A percentile compares a stretch with the other conserved stretches of the same genome.
phyloP scores from a whole-genome alignment of 1,140 invertebrate genomes.

The Vollenhovia emeryi region DNA sequence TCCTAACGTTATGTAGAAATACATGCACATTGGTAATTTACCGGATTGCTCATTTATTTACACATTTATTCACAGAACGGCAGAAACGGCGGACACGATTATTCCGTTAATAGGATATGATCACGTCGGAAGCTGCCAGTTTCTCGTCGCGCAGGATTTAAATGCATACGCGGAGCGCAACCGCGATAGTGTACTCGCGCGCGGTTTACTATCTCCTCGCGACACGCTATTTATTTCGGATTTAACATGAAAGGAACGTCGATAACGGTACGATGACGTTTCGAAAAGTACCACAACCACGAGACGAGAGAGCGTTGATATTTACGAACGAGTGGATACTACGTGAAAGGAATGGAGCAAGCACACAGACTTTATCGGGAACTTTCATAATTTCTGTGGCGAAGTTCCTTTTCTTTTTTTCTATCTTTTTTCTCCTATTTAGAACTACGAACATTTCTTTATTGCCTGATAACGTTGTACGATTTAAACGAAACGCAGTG shows the following conservation, averaged over 20 bases:
- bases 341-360: constrained; percentile 42
- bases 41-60: constrained; percentile 21
- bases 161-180: neutral
- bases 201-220: constrained; percentile 3
- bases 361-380: constrained; percentile 6
- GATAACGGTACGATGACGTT: constrained; percentile 31
- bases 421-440: neutral
- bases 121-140: constrained; percentile 42
- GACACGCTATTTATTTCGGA: constrained; percentile 44
- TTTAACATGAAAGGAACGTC: constrained; percentile 50
- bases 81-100: constrained; percentile 20
- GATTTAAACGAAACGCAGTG: neutral
- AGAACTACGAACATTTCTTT: constrained; percentile 2
- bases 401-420: neutral
- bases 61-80: neutral
- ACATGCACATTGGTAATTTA: constrained; percentile 1
- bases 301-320: constrained; percentile 45
- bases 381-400: constrained; percentile 45
- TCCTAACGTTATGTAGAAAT: neutral
- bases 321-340: constrained; percentile 47
- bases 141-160: constrained; percentile 18
- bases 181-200: neutral
- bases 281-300: neutral
- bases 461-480: constrained; percentile 18
- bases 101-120: constrained; percentile 33